Base-by-base conservation (phyloP, 2,888 invertebrate genomes). In the Erebia aethiops region DNA sequence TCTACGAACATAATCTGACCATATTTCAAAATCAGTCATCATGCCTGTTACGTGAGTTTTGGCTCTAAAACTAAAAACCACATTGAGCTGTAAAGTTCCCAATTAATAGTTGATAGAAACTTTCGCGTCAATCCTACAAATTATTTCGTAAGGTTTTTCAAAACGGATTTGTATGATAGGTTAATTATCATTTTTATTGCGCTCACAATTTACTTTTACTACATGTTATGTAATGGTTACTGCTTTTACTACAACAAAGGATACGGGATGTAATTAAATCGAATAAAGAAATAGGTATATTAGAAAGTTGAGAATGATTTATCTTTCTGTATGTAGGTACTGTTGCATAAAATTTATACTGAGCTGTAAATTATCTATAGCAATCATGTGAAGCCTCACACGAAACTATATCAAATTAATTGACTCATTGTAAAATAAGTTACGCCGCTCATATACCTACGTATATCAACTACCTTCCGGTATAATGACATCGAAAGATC, bases 201-300 rank as follows among this genome's bases (percentile, higher is more conserved):
- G 11, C 10, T 41, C 35, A 16, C n/a, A 14, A 41, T 3, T 10
- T 56, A 52, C n/a, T 52, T 52, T 46, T 46, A 46, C 7, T 13
- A 21, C 35, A 35, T 5, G 2, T 35, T 35, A 35, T 35, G 35
- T 35, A 35, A 35, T 35, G 35, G 35, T 35, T 35, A 35, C 35
- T 35, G 7, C 7, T 35, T 35, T 35, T 35, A 35, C 35, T 35
- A 3, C n/a, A 43, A 3, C 21, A 26, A 46, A 18, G 16, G 18
- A 43, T n/a, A 60, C 43, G 60, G 58, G 60, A 60, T 60, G 60
- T 60, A 60, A 60, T 60, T 43, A 60, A 60, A 16, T 60, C 43
- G 4, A 16, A 43, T 43, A 16, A 41, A 60, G 43, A 16, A 16
- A 41, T 16, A 16, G 41, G 43, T 35, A 43, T 43, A 46, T 46